These are phyloP conservation scores for Microctenopoma stevenorrisi DNA, from an alignment of 2,797 vertebrate species.

Conservation along the genomic window DNA sequence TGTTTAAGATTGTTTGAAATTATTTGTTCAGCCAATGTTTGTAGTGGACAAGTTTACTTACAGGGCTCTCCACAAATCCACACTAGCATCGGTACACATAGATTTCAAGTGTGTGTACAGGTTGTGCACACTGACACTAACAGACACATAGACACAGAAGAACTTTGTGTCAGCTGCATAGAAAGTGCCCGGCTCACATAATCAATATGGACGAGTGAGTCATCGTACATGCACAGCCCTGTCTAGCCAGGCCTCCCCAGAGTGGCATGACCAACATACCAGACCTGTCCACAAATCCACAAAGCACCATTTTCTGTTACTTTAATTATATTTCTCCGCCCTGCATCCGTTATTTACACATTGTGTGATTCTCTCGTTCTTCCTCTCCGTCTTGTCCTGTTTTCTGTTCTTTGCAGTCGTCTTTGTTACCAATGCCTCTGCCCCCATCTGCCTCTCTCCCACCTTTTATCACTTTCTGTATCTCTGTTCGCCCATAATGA, in stretches of 20 bases:
- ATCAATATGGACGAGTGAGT: slow-evolving; percentile 68
- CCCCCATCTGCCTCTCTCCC: slow-evolving; percentile 28
- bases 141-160: slow-evolving; percentile 4
- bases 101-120: slow-evolving; percentile 41
- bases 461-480: slow-evolving; percentile 40
- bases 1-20: slow-evolving; percentile 24
- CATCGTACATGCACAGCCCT: slow-evolving; percentile 53
- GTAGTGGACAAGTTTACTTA: too few relatives aligned
- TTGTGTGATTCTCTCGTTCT: slow-evolving; percentile 14
- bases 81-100: slow-evolving; percentile 4
- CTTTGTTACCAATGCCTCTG: background rate
- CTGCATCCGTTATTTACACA: slow-evolving; percentile 21
- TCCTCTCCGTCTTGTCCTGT: slow-evolving; percentile 13
- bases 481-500: slow-evolving; percentile 51
- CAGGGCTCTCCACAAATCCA: too few relatives aligned
- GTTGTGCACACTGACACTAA: slow-evolving; percentile 29
- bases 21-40: background rate
- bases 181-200: slow-evolving; percentile 57
- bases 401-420: slow-evolving; percentile 30
- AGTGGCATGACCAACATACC: slow-evolving; percentile 52
- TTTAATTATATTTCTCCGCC: slow-evolving; percentile 46
- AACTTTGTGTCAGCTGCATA: slow-evolving; percentile 44
- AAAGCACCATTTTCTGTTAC: slow-evolving; percentile 13
- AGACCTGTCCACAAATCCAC: slow-evolving; percentile 41
- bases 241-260: slow-evolving; percentile 41